A percentile compares a stretch with the other conserved stretches of the same genome.
phyloP scores from a whole-genome alignment of 1,140 invertebrate genomes.

The Brachionus paranguensis region DNA sequence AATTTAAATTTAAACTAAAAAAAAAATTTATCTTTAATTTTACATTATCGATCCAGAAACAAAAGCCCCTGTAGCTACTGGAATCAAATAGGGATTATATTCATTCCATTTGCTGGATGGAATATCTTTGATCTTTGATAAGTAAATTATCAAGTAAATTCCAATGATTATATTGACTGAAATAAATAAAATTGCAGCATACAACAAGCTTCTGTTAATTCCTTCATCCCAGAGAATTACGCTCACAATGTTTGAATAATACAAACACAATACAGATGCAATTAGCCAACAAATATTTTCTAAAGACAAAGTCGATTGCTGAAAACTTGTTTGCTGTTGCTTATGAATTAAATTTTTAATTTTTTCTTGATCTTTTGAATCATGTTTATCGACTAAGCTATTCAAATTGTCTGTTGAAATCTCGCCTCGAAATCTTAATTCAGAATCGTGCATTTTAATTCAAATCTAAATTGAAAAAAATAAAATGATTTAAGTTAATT shows the following conservation, averaged over 20 bases:
- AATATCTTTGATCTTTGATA: conserved; percentile 50
- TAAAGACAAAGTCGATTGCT: neutral
- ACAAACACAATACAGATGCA: conserved; percentile 15
- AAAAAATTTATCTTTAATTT: conserved; percentile 36
- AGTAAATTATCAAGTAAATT: conserved; percentile 48
- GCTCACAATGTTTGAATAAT: conserved; percentile 23
- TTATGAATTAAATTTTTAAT: neutral
- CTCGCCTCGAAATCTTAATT: neutral
- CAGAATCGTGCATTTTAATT: neutral
- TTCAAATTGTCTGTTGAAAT: neutral
- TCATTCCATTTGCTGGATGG: conserved; percentile 52
- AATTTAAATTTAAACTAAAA: neutral
- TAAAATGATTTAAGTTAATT: neutral
- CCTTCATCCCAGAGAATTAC: conserved; percentile 11
- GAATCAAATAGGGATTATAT: conserved; percentile 48
- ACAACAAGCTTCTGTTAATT: conserved; percentile 47
- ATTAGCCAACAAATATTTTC: conserved; percentile 41
- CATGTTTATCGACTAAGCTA: neutral
- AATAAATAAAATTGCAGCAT: conserved; percentile 47
- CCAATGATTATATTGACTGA: conserved; percentile 47
- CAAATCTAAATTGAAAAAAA: neutral
- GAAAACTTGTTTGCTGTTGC: neutral
- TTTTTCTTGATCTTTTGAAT: neutral
- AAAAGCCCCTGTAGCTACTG: conserved; percentile 50
- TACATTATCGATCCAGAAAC: conserved; percentile 49